Evolutionary conservation across 2,797 vertebrate genomes (phyloP), one percentile per base, ranked within the genome.

Genomic region (Menidia menidia): DNA sequence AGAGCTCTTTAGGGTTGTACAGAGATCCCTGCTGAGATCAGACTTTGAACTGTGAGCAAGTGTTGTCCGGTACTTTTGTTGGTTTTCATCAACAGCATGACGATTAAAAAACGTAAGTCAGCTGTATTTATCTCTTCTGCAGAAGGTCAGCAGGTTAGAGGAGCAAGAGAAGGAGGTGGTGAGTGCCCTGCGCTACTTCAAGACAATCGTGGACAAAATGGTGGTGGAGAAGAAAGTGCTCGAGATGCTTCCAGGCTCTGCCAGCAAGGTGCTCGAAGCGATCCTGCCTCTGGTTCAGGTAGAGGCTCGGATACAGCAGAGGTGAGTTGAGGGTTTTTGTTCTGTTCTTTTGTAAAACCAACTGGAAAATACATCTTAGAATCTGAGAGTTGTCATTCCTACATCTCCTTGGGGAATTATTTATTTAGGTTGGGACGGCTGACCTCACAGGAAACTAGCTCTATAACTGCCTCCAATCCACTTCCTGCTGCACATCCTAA

Each of bases 161-260:
- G 98, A 99, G 75, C 96, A 98, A 7, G 98, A 99, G 87, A 99
- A 99, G 88, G 98, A 99, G 19, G 97, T 99, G 0, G 98, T 99
- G 81, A 98, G 97, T 55, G 98, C 98, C 0, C 74, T 99, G 78
- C 96, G 96, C 76, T 99, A 99, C 92, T 99, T 99, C 73, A 99
- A 99, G 94, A 98, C 98, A 47, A 99, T 99, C 47, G 97, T 99
- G 85, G 98, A 99, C 92, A 99, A 99, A 89, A 99, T 99, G 97
- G 96, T 95, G 0, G 95, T 98, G 47, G 98, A 99, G 82, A 96
- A 96, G 91, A 98, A 98, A 81, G 97, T 99, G 0, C 82, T 99
- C 60, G 97, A 98, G 91, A 99, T 99, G 98, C 95, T 99, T 33
- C 98, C 98, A 0, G 98, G 98, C 43, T 99, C 98, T 0, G 98